Evolutionary conservation across 2,888 invertebrate species (phyloP).

Genomic region (Xestia sexstrigata): DNA sequence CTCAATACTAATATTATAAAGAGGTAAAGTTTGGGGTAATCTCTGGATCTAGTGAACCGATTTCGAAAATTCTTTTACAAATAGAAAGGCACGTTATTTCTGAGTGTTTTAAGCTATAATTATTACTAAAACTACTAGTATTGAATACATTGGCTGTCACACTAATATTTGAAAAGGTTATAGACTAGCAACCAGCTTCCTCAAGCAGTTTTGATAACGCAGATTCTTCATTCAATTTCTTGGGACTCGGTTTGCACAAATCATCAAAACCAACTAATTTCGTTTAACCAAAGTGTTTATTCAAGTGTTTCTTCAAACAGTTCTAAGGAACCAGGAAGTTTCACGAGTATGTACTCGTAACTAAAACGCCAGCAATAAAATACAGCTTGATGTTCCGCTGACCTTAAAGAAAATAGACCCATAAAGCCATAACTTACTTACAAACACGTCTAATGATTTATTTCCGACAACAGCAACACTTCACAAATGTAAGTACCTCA

Average conservation of each 20-base stretch:
- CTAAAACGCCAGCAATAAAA: slow-evolving; percentile 30
- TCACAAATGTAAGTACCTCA: slow-evolving; percentile 37
- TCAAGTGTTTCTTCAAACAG: slow-evolving; percentile 3
- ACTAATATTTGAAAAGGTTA: not conserved
- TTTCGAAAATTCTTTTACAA: too few relatives aligned
- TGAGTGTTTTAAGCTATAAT: too few relatives aligned
- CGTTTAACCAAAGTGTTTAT: not conserved
- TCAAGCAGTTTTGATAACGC: not conserved
- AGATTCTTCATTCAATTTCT: not conserved
- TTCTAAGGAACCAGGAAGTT: slow-evolving; percentile 10
- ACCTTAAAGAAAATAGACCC: slow-evolving; percentile 42
- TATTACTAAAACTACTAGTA: too few relatives aligned
- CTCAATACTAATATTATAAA: too few relatives aligned
- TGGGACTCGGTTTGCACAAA: not conserved
- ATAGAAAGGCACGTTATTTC: too few relatives aligned
- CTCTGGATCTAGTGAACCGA: too few relatives aligned
- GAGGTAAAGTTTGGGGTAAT: too few relatives aligned
- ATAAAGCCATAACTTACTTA: slow-evolving; percentile 17
- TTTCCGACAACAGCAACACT: slow-evolving; percentile 46
- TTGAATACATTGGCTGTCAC: not conserved
- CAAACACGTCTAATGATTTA: slow-evolving; percentile 47
- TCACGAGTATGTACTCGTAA: not conserved
- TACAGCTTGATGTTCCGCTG: slow-evolving; percentile 15
- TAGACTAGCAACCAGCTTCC: slow-evolving; percentile 1
- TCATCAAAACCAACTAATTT: not conserved